These are phyloP conservation scores for Drosophila arizonae DNA, from an alignment of 1,140 invertebrate species.

Conservation along the genomic window DNA sequence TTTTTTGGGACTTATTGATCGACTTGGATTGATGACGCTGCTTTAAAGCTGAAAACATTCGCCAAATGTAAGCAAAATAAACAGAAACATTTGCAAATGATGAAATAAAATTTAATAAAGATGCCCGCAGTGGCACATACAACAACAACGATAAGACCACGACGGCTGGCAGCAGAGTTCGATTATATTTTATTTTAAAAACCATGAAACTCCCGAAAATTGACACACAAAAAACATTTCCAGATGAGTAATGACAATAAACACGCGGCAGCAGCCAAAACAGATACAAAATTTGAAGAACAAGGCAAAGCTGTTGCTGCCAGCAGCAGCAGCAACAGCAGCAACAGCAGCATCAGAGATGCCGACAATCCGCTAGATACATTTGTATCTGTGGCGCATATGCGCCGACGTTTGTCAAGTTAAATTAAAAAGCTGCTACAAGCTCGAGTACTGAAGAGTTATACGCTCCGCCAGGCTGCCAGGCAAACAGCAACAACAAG, in stretches of 20 bases:
- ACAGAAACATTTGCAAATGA: slow-evolving; percentile 53
- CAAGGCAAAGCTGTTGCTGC: slow-evolving; percentile 60
- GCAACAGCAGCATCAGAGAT: slow-evolving; percentile 28
- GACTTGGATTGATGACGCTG: slow-evolving; percentile 40
- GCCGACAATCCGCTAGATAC: slow-evolving; percentile 59
- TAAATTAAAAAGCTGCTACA: slow-evolving; percentile 76
- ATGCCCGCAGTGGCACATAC: slow-evolving; percentile 20
- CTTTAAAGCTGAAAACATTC: slow-evolving; percentile 9
- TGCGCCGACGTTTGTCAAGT: slow-evolving; percentile 61
- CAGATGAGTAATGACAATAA: slow-evolving; percentile 70
- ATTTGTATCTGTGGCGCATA: slow-evolving; percentile 61
- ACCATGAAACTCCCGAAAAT: slow-evolving; percentile 26
- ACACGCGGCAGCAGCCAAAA: slow-evolving; percentile 31
- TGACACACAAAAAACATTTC: slow-evolving; percentile 64
- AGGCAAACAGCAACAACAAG: slow-evolving; percentile 31
- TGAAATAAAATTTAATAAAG: slow-evolving; percentile 43
- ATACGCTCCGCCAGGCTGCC: slow-evolving; percentile 38
- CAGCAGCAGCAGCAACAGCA: slow-evolving; percentile 34
- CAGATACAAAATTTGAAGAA: slow-evolving; percentile 23
- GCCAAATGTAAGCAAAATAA: slow-evolving; percentile 64
- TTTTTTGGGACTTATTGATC: slow-evolving; percentile 47
- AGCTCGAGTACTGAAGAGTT: slow-evolving; percentile 56
- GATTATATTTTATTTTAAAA: slow-evolving; percentile 1
- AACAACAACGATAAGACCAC: slow-evolving; percentile 12
- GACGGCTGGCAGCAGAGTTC: slow-evolving; percentile 31